Evolutionary conservation across 2,797 vertebrate genomes (phyloP).

Genomic region (Myioborus melanocephalus): DNA sequence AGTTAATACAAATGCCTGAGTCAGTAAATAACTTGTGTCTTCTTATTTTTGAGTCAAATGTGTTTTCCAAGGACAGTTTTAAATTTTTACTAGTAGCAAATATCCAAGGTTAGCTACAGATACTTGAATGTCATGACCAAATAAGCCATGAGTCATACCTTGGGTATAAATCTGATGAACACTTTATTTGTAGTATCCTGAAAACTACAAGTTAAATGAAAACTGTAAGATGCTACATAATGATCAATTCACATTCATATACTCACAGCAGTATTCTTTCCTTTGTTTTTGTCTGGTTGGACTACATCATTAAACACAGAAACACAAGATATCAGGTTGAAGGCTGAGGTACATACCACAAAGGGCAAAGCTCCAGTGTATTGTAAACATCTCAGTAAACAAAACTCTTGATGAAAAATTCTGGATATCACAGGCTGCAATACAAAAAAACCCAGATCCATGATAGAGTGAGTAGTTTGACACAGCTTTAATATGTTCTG

Average conservation of each 20-base stretch:
- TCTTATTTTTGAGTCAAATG: neutral
- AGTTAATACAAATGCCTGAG: neutral
- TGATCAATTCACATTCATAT: neutral
- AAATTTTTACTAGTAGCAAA: neutral
- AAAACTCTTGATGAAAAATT: constrained; percentile 1
- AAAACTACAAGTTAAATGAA: neutral
- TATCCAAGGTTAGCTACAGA: neutral
- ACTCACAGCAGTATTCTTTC: neutral
- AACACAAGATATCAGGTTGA: neutral
- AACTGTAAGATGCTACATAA: neutral
- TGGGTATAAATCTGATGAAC: neutral
- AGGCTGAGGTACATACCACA: neutral
- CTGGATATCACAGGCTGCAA: neutral
- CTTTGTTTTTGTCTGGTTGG: neutral
- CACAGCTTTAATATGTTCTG: neutral
- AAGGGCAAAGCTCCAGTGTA: neutral
- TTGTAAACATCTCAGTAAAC: neutral
- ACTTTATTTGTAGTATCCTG: neutral
- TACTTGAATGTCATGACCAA: neutral
- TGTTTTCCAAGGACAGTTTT: neutral
- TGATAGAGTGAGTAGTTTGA: neutral
- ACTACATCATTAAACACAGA: neutral
- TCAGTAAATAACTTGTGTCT: neutral
- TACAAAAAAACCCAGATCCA: neutral
- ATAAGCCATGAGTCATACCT: neutral